Conservation (phyloP, 2,797 vertebrate species). For the Halcyon badia region DNA sequence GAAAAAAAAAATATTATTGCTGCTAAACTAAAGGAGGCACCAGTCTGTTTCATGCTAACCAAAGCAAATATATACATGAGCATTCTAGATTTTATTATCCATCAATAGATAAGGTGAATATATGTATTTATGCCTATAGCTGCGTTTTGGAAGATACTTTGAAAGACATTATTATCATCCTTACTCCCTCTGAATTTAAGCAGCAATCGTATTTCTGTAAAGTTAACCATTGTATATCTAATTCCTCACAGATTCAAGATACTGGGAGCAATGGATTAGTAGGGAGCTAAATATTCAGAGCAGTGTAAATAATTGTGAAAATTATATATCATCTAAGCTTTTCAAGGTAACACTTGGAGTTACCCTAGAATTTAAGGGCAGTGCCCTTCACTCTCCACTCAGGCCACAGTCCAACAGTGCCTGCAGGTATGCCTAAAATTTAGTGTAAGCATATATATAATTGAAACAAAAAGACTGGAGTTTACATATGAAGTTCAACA, state of each 20-base stretch:
- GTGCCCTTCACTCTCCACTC: not conserved
- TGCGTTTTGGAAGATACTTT: not conserved
- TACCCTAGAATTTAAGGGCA: not conserved
- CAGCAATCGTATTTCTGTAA: not conserved
- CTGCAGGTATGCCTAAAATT: not conserved
- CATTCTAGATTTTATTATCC: not conserved
- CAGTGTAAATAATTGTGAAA: not conserved
- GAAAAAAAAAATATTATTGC: not conserved
- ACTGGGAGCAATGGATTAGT: not conserved
- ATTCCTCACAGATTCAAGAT: not conserved
- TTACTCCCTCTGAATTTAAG: not conserved
- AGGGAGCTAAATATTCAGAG: not conserved
- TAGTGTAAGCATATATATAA: not conserved
- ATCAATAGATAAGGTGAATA: not conserved
- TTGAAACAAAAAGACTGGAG: not conserved
- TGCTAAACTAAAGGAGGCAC: not conserved
- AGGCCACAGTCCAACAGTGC: not conserved
- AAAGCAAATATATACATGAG: not conserved
- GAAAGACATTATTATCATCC: not conserved
- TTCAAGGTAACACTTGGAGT: not conserved
- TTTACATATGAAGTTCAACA: not conserved
- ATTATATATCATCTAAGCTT: not conserved
- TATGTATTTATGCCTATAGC: not conserved
- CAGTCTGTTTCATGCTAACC: not conserved
- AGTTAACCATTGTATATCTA: not conserved